Conservation (phyloP, 1,140 invertebrate species). For the Geopemphigus sp. region DNA sequence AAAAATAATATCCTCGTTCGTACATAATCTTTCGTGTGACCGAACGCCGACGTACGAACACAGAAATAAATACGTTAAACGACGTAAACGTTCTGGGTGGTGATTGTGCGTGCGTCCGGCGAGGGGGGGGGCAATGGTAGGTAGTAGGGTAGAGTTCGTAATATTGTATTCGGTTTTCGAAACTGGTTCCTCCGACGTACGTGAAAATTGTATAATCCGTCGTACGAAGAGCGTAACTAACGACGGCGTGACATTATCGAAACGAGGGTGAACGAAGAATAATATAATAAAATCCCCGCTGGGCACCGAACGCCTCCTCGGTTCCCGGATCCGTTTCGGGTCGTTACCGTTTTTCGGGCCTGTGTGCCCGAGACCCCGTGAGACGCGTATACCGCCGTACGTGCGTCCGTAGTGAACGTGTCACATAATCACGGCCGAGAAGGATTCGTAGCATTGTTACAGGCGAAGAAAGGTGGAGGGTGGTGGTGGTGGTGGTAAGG, state of each 20-base stretch:
- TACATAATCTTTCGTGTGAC: constrained; percentile 22
- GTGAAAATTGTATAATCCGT: constrained; percentile 12
- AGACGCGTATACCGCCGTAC: background rate
- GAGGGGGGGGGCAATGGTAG: too few relatives aligned
- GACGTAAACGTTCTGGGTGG: background rate
- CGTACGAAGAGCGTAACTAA: constrained; percentile 20
- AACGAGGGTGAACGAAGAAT: background rate
- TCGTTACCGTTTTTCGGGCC: constrained; percentile 10
- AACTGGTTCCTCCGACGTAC: constrained; percentile 20
- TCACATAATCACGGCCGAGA: too few relatives aligned
- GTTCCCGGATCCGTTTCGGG: constrained; percentile 16
- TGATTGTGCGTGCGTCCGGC: too few relatives aligned
- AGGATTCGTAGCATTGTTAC: too few relatives aligned
- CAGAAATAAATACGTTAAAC: constrained; percentile 1
- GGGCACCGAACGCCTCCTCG: constrained; percentile 8
- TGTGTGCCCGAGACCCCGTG: background rate
- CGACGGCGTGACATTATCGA: constrained; percentile 13
- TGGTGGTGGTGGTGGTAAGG: too few relatives aligned
- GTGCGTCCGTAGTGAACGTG: background rate
- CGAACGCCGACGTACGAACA: background rate
- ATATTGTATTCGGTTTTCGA: background rate
- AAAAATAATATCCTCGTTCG: background rate
- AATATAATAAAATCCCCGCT: background rate
- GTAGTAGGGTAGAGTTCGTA: too few relatives aligned
- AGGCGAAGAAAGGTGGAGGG: too few relatives aligned